A percentile compares a stretch with the other conserved stretches of the same genome.
These are phyloP conservation scores for Drosophila willistoni DNA, from an alignment of 1,140 invertebrate species.

Conservation along the genomic window DNA sequence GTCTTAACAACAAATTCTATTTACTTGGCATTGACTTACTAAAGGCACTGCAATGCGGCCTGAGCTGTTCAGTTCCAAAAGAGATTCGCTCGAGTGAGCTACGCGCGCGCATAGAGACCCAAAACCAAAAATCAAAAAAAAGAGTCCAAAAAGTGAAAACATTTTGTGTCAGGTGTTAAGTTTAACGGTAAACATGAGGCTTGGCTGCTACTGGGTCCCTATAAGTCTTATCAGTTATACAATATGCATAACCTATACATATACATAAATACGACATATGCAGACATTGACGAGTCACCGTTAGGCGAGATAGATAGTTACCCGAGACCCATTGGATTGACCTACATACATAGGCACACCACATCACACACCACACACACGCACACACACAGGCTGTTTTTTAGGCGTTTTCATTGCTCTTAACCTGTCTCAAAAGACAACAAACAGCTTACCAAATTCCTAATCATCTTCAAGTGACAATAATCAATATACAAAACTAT, in stretches of 20 bases:
- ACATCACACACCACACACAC: too few species aligned
- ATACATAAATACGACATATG: slow-evolving; percentile 13
- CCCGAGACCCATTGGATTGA: slow-evolving; percentile 41
- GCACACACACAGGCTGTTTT: neutral
- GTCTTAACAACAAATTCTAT: slow-evolving; percentile 31
- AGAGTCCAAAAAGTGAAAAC: slow-evolving; percentile 70
- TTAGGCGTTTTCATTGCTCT: slow-evolving; percentile 32
- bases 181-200: slow-evolving; percentile 71
- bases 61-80: slow-evolving; percentile 61
- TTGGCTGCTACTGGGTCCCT: slow-evolving; percentile 28
- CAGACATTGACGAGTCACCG: neutral
- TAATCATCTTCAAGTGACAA: neutral
- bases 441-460: neutral
- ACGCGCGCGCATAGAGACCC: slow-evolving; percentile 42
- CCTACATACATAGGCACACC: slow-evolving; percentile 43
- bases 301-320: neutral
- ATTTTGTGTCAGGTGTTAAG: slow-evolving; percentile 64
- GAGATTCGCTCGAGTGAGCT: slow-evolving; percentile 68
- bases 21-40: slow-evolving; percentile 72
- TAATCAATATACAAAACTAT: neutral
- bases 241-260: slow-evolving; percentile 31
- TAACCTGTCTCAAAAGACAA: slow-evolving; percentile 45
- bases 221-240: slow-evolving; percentile 67
- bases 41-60: slow-evolving; percentile 43
- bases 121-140: slow-evolving; percentile 22